These are phyloP conservation scores for Epizoanthus illoricatus DNA, from an alignment of 92 coral and sea anemone species.

Conservation along the genomic window DNA sequence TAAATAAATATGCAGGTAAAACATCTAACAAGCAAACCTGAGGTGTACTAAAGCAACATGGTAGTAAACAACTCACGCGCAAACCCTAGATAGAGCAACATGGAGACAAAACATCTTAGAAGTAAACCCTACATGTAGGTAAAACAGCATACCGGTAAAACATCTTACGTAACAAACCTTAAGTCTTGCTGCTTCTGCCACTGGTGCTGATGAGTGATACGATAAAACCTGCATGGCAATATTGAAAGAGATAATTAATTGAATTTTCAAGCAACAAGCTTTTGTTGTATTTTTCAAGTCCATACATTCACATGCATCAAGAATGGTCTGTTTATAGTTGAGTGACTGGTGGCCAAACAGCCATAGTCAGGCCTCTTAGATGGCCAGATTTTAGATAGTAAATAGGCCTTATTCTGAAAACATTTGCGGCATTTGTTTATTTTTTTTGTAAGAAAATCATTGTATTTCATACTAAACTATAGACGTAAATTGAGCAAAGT, in stretches of 20 bases:
- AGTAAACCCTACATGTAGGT: not conserved
- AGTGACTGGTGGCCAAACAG: too few relatives aligned
- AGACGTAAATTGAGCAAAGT: too few relatives aligned
- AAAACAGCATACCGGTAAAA: not conserved
- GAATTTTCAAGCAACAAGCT: not conserved
- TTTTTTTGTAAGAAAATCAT: too few relatives aligned
- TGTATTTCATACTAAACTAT: too few relatives aligned
- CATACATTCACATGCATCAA: too few relatives aligned
- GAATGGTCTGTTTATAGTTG: too few relatives aligned
- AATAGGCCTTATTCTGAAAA: too few relatives aligned
- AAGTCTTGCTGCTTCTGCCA: slow-evolving; percentile 76
- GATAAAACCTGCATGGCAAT: slow-evolving; percentile 74
- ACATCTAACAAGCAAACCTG: not conserved
- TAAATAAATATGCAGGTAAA: not conserved
- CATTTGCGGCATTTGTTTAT: too few relatives aligned
- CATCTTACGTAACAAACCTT: slow-evolving; percentile 50
- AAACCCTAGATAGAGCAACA: not conserved
- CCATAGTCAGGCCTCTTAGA: too few relatives aligned
- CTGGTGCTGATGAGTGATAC: slow-evolving; percentile 91
- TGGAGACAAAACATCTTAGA: too few relatives aligned
- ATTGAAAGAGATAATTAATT: not conserved
- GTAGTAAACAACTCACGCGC: not conserved
- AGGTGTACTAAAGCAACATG: not conserved
- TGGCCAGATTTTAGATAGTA: too few relatives aligned
- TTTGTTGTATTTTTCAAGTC: too few relatives aligned